phyloP scores from a whole-genome alignment of 1,140 invertebrate species.

The Drosophila tropicalis region DNA sequence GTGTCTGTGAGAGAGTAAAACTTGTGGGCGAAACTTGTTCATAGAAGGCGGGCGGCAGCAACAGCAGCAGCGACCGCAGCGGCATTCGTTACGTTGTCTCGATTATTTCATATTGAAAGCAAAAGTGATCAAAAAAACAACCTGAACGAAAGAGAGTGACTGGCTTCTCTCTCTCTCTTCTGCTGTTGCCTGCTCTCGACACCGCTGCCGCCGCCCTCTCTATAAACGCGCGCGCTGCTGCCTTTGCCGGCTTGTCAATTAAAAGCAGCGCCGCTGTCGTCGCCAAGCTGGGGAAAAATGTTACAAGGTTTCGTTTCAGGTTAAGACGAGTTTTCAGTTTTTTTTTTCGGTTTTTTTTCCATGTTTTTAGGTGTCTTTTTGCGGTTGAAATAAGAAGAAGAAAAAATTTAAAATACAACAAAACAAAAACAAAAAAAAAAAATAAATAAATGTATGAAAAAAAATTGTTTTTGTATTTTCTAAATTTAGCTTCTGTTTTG shows the following conservation, averaged over 20 bases:
- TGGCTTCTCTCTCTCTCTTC: slow-evolving; percentile 44
- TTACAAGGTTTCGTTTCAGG: slow-evolving; percentile 83
- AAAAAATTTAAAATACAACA: neutral
- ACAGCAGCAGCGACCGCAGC: slow-evolving; percentile 12
- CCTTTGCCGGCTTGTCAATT: slow-evolving; percentile 64
- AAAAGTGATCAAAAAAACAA: slow-evolving; percentile 75
- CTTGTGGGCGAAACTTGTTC: slow-evolving; percentile 77
- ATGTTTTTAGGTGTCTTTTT: slow-evolving; percentile 60
- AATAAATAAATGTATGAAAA: slow-evolving; percentile 26
- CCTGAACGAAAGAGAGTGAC: slow-evolving; percentile 31
- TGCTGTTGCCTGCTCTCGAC: slow-evolving; percentile 14
- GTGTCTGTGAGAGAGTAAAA: slow-evolving; percentile 1
- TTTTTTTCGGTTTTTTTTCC: slow-evolving; percentile 38
- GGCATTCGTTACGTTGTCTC: slow-evolving; percentile 42
- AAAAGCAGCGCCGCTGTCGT: slow-evolving; percentile 58
- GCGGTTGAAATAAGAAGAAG: slow-evolving; percentile 48
- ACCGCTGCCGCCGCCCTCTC: slow-evolving; percentile 3
- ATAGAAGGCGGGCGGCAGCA: slow-evolving; percentile 19
- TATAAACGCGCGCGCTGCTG: slow-evolving; percentile 10
- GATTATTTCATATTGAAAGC: slow-evolving; percentile 83
- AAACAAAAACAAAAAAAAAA: neutral
- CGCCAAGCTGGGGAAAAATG: slow-evolving; percentile 77
- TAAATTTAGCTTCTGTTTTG: slow-evolving; percentile 69
- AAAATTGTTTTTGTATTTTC: slow-evolving; percentile 59
- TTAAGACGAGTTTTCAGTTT: slow-evolving; percentile 76